phyloP scores from a whole-genome alignment of 2,797 vertebrate species.

The Bucorvus abyssinicus region DNA sequence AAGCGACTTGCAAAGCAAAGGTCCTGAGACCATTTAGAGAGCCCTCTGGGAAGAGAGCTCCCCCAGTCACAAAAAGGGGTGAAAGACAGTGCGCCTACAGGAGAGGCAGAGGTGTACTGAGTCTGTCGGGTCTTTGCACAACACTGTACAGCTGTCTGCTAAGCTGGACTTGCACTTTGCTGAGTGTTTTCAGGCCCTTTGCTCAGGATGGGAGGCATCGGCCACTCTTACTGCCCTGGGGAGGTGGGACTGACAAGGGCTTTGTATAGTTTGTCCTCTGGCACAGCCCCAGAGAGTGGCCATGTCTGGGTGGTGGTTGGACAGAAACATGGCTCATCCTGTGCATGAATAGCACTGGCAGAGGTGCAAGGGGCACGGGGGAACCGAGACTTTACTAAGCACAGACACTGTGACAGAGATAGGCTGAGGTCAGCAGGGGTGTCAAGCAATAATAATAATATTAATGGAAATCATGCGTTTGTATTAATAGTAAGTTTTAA shows the following conservation, averaged over 20 bases:
- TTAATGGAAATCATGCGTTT: not conserved
- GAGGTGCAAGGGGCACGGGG: rapidly evolving
- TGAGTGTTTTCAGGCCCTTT: not conserved
- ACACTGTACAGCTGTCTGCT: not conserved
- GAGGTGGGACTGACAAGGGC: not conserved
- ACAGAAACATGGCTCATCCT: not conserved
- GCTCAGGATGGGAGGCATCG: not conserved
- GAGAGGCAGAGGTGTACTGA: not conserved
- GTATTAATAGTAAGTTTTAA: not conserved
- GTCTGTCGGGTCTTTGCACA: not conserved
- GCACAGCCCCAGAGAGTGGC: not conserved
- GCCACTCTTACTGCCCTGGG: not conserved
- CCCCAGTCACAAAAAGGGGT: not conserved
- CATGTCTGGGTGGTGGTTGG: not conserved
- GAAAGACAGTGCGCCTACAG: rapidly evolving
- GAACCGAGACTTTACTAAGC: not conserved
- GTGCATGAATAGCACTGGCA: not conserved
- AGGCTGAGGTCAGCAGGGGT: not conserved
- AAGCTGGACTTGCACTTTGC: not conserved
- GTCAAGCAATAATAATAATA: not conserved
- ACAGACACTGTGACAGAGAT: not conserved
- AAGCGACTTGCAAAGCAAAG: not conserved
- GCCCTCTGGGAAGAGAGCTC: not conserved
- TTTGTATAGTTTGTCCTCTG: not conserved
- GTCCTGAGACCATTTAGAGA: not conserved